Evolutionary conservation across 2,113 vertebrate genomes (phyloP), one percentile per base, ranked within the genome.

Genomic region (Poecilia latipinna): DNA sequence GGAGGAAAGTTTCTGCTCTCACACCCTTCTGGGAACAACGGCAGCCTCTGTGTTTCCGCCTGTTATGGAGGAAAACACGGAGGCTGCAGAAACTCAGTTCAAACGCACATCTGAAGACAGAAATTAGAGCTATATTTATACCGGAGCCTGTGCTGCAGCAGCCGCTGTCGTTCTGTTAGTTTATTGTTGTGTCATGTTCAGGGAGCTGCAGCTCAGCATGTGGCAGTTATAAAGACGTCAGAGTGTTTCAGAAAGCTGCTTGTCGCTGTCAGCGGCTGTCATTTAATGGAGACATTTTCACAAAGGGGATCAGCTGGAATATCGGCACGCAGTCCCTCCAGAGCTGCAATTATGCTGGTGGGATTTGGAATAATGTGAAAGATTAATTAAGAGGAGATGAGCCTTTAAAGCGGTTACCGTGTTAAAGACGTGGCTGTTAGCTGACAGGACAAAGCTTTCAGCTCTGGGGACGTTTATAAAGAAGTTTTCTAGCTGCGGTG

Each of bases 51-150:
- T 64, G 77, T 78, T 69, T 66, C 54, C 73, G 78, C 74, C 51
- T 85, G 74, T 77, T 82, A 76, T 70, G 73, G 80, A 54, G n/a
- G 11, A 39, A 63, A 72, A 80, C 79, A 66, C 7, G 32, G 1
- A 72, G 57, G 62, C 71, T 72, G 62, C 75, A 78, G 68, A 80
- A 79, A 79, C 79, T 84, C 28, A 28, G 28, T 28, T 28, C 61
- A 72, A 82, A 63, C 68, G 65, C 69, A 13, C 61, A 66, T 8
- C 75, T 66, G 65, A 12, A 42, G 22, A 3, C n/a, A 72, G 39
- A 71, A 75, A 70, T 4, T 8, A 63, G 26, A 64, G 69, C 67
- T 85, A 83, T 86, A 88, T 73, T 83, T 86, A 77, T n/a, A 75
- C 24, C 61, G 65, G 54, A 60, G 2, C 35, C 33, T 11, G 32